phyloP scores from a whole-genome alignment of 2,113 vertebrate species.

The Trichomycterus rosablanca region DNA sequence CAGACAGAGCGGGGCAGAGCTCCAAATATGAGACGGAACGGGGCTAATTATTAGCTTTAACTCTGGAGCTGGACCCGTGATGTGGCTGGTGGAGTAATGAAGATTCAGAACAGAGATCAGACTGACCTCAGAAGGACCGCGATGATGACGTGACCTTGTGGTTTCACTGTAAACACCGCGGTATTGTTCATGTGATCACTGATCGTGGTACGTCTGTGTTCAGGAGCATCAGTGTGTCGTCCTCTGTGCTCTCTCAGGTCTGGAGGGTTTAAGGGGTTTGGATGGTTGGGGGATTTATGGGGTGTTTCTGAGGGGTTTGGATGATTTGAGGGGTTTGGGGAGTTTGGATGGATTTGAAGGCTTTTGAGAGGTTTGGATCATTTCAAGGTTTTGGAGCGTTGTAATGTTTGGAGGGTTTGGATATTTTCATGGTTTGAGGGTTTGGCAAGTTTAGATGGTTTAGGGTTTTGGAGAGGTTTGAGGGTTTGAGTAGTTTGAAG shows the following conservation, averaged over 20 bases:
- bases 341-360: slow-evolving; percentile 37
- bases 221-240: slow-evolving; percentile 21
- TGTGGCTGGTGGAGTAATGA: neutral
- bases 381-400: too few relatives aligned
- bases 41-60: slow-evolving; percentile 8
- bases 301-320: slow-evolving; percentile 8
- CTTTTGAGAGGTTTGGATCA: too few relatives aligned
- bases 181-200: neutral
- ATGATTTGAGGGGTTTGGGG: neutral
- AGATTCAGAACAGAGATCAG: neutral
- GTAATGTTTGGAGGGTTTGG: too few relatives aligned
- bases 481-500: too few relatives aligned
- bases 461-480: too few relatives aligned
- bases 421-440: too few relatives aligned
- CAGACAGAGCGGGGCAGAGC: neutral
- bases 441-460: too few relatives aligned
- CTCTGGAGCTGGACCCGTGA: neutral
- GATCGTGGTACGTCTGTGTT: neutral
- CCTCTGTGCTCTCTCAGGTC: slow-evolving; percentile 11
- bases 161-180: neutral
- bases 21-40: slow-evolving; percentile 10
- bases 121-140: too few relatives aligned
- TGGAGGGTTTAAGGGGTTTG: neutral
- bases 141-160: neutral
- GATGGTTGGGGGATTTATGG: slow-evolving; percentile 18